phyloP scores from a whole-genome alignment of 2,797 vertebrate species.

The Alfaro cultratus region DNA sequence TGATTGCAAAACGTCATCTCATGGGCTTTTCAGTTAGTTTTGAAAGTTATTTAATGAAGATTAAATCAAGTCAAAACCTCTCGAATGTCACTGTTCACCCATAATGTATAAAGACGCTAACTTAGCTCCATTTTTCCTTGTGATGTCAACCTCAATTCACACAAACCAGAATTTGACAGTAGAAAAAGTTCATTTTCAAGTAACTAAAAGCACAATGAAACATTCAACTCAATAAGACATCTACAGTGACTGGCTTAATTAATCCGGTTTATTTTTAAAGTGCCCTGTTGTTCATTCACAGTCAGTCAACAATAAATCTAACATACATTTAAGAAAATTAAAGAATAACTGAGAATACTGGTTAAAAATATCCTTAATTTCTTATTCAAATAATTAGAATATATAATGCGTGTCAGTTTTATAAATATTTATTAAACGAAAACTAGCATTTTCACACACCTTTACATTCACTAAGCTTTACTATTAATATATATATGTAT shows the following conservation, averaged over 20 bases:
- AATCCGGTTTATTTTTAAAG: constrained; percentile 10
- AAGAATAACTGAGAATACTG: background rate
- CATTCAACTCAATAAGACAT: background rate
- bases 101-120: background rate
- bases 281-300: constrained; percentile 1
- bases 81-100: background rate
- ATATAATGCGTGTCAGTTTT: background rate
- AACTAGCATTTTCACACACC: background rate
- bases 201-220: background rate
- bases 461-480: background rate
- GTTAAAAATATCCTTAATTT: background rate
- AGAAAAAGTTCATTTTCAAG: background rate
- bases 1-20: background rate
- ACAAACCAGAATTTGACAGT: background rate
- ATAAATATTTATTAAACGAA: background rate
- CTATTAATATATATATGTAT: too few species aligned
- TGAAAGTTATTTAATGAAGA: background rate
- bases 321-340: background rate
- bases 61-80: background rate
- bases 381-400: background rate
- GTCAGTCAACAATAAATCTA: background rate
- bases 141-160: background rate
- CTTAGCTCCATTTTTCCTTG: background rate
- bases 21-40: background rate
- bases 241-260: background rate